Base-by-base conservation (phyloP, 2,113 vertebrate genomes). In the Microcebus lehilahytsara region DNA sequence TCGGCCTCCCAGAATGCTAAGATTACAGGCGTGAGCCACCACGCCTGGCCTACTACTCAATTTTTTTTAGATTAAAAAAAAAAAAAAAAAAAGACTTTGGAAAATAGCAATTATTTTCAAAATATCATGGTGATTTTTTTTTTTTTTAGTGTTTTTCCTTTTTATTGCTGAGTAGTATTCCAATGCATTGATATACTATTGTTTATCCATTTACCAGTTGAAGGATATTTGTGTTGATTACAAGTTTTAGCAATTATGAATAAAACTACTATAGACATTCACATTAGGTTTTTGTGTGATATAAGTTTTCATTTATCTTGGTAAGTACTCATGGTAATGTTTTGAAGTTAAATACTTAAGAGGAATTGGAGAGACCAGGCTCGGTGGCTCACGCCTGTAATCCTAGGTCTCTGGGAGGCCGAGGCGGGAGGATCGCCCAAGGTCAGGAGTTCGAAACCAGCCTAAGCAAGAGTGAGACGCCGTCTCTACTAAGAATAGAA, bases 71-170 rank as follows among this genome's bases (percentile, higher is more conserved):
- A 25, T 77, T n/a, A 1, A 88, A 93, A 89, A 85, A 64, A 53
- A 53, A 53, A 17, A 53, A 53, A 91, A 85, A 64, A 37, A 37
- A 37, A 32, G 19, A 64, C 13, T 67, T 96, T 9, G 9, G 27
- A 79, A 90, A 95, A 95, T 8, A 77, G 20, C 34, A 85, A 77
- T 69, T 91, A 32, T 85, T 83, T 95, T 66, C 9, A 84, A 64
- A 93, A 71, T 91, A 79, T 16, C 62, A 27, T 71, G n/a, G 17
- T 75, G 69, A 77, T 46, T 46, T 46, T 46, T 46, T 46, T 46
- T 46, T 46, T 46, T 46, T 46, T 46, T 46, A 46, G 42, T 46
- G 60, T 64, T 64, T 5, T 25, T 51, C 42, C 14, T 72, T 91
- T 80, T 64, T 30, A 20, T 66, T 42, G 56, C 51, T 17, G 42